A percentile compares a stretch with the other conserved stretches of the same genome.
phyloP scores from a whole-genome alignment of 2,888 invertebrate species.

The Aphidius colemani region DNA sequence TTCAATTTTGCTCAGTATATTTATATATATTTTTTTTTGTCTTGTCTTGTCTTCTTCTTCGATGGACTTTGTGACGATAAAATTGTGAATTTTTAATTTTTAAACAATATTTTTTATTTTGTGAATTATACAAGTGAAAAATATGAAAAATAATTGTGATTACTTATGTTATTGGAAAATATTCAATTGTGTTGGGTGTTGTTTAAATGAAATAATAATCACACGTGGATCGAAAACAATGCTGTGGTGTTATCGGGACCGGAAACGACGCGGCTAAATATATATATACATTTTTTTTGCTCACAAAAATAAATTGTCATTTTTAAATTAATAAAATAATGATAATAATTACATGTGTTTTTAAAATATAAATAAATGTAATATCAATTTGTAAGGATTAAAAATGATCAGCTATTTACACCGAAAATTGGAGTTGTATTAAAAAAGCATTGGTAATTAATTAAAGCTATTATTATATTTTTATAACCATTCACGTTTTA shows the following conservation, averaged over 20 bases:
- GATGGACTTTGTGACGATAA: neutral
- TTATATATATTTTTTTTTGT: too few species aligned
- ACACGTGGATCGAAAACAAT: constrained; percentile 42
- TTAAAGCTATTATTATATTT: constrained; percentile 9
- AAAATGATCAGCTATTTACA: neutral
- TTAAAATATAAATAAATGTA: constrained; percentile 4
- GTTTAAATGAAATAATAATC: constrained; percentile 25
- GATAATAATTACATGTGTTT: neutral
- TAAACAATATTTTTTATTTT: too few species aligned
- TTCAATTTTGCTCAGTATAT: neutral
- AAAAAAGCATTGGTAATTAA: constrained; percentile 6
- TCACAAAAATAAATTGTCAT: neutral
- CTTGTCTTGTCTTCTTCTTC: neutral
- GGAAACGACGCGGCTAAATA: constrained; percentile 43
- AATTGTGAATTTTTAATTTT: neutral
- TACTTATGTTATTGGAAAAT: neutral
- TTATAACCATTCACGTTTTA: constrained; percentile 19
- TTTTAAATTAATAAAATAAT: neutral
- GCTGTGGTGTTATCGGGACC: constrained; percentile 36
- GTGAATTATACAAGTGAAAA: neutral
- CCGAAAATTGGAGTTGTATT: neutral
- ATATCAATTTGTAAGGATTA: constrained; percentile 1
- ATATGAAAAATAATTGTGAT: constrained; percentile 3
- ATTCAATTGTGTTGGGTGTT: constrained; percentile 10
- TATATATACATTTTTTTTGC: neutral